These are phyloP conservation scores for Rotaria socialis DNA, from an alignment of 2,888 invertebrate genomes.

Conservation along the genomic window DNA sequence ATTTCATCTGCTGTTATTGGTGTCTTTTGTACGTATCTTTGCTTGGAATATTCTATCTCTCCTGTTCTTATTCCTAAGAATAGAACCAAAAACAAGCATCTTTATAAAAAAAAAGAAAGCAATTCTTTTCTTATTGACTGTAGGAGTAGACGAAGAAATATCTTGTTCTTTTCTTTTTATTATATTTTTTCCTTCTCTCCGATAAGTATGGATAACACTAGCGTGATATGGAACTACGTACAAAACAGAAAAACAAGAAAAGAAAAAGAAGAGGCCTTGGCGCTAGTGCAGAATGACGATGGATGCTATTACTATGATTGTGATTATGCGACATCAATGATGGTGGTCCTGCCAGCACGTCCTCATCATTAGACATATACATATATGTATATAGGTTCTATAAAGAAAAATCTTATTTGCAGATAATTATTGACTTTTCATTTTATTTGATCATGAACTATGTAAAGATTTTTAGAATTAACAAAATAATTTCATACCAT, in stretches of 20 bases:
- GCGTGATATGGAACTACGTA: not conserved
- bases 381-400: too few relatives aligned
- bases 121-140: not conserved
- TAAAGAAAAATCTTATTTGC: not conserved
- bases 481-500: too few relatives aligned
- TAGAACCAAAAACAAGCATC: constrained; percentile 11
- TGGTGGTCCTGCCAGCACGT: not conserved
- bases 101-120: not conserved
- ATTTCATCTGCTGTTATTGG: constrained; percentile 4
- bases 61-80: not conserved
- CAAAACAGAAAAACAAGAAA: constrained; percentile 20
- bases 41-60: not conserved
- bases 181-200: not conserved
- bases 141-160: not conserved
- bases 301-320: not conserved
- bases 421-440: not conserved
- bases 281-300: not conserved
- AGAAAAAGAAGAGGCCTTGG: not conserved
- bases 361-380: not conserved
- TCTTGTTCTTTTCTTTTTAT: not conserved
- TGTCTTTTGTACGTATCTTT: not conserved
- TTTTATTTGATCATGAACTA: not conserved
- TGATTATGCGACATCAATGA: not conserved
- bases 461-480: too few relatives aligned
- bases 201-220: not conserved